A percentile compares a stretch with the other conserved stretches of the same genome.
These are phyloP conservation scores for Centrocercus urophasianus DNA, from an alignment of 2,113 vertebrate genomes.

Conservation along the genomic window DNA sequence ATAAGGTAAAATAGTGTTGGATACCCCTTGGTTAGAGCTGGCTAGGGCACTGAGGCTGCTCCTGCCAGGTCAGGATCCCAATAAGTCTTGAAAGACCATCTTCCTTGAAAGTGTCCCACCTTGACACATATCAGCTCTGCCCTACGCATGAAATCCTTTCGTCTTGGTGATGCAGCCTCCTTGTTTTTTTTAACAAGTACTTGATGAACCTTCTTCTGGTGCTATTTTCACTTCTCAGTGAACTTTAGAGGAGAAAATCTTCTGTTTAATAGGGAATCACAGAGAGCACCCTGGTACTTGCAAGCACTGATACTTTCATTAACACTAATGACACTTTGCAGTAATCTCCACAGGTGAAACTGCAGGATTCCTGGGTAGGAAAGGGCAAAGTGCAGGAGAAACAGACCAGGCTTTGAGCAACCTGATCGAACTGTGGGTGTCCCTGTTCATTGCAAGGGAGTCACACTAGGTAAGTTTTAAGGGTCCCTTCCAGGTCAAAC, in stretches of 20 bases:
- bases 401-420: too few relatives aligned
- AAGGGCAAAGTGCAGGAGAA: not conserved
- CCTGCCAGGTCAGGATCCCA: not conserved
- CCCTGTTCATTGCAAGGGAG: too few relatives aligned
- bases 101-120: not conserved
- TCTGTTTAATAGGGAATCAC: slow-evolving; percentile 7
- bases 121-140: not conserved
- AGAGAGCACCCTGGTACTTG: not conserved
- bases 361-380: not conserved
- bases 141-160: not conserved
- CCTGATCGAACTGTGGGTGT: too few relatives aligned
- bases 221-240: slow-evolving; percentile 37
- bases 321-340: not conserved
- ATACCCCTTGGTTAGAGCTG: not conserved
- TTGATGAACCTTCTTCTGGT: not conserved
- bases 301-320: not conserved
- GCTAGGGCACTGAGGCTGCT: not conserved
- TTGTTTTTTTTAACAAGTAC: not conserved
- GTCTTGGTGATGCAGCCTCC: not conserved
- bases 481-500: too few relatives aligned
- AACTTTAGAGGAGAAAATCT: not conserved
- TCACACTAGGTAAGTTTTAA: too few relatives aligned
- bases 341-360: not conserved
- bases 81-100: not conserved
- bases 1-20: not conserved